Evolutionary conservation across 2,113 vertebrate species (phyloP), one percentile per base, ranked within the genome.

Genomic region (Pelvicachromis taeniatus): DNA sequence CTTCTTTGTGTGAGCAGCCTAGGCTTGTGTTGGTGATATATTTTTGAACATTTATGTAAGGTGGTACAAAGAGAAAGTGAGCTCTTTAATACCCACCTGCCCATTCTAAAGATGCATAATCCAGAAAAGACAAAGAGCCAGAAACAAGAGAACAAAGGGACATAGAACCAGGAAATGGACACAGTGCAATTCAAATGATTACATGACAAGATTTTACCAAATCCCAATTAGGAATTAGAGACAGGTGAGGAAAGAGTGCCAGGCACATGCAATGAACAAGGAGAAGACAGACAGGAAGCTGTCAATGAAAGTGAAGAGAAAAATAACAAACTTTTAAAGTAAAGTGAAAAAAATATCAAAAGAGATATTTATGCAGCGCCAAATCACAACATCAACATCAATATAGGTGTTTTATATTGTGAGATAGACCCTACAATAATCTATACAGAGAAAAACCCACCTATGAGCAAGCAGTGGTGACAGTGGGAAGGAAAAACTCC

Each of bases 401-500:
- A n/a, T n/a, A n/a, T n/a, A n/a, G n/a, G 4, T 10, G 9, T 14
- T 59, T 59, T 59, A 59, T 59, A 59, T 17, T 59, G 8, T 31
- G 10, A 59, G 56, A 26, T 4, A 59, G 29, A 31, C 29, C 56
- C 56, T 31, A 59, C 4, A 59, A 31, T 31, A 59, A 59, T 59
- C 17, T 26, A 59, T 59, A 31, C 26, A 59, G 56, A 59, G 26
- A 31, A 31, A 59, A 59, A 5, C 56, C 26, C 8, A 0, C 26
- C 26, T 26, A 26, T 26, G 26, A 26, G 6, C 56, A 31, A 31
- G 4, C 14, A 59, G 1, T 59, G 56, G 26, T 1, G 0, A 59
- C 8, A 17, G 26, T 31, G 26, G 0, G 0, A 59, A 59, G 26
- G 26, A 26, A 26, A 26, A 26, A 26, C 26, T 26, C 26, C 26